phyloP scores from a whole-genome alignment of 2,113 vertebrate species.

The Harpagus bidentatus region DNA sequence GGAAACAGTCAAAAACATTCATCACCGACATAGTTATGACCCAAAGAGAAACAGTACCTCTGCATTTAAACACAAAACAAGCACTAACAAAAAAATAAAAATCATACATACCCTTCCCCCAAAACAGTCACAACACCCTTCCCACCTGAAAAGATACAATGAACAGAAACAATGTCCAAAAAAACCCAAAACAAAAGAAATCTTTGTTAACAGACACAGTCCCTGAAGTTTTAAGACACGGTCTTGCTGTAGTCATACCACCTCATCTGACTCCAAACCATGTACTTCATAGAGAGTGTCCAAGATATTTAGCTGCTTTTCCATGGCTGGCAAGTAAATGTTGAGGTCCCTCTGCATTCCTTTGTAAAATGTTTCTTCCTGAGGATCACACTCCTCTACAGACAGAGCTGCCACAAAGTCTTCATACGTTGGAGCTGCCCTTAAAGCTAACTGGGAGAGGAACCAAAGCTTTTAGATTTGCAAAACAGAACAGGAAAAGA shows the following conservation, averaged over 20 bases:
- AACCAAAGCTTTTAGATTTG: conserved; percentile 1
- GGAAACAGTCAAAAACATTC: not conserved
- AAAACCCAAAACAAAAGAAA: not conserved
- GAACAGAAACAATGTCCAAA: conserved; percentile 32
- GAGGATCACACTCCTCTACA: conserved; percentile 81
- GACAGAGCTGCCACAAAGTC: conserved; percentile 89
- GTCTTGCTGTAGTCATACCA: conserved; percentile 81
- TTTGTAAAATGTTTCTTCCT: conserved; percentile 80
- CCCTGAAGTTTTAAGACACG: conserved; percentile 64
- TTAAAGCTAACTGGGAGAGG: conserved; percentile 86
- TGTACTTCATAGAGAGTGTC: conserved; percentile 91
- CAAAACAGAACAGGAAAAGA: not conserved
- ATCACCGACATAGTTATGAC: not conserved
- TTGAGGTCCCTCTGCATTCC: conserved; percentile 89
- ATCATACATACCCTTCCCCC: not conserved
- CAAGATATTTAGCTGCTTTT: conserved; percentile 88
- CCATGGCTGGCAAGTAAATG: conserved; percentile 93
- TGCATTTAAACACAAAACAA: conserved; percentile 55
- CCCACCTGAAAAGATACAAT: not conserved
- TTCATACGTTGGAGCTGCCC: conserved; percentile 90
- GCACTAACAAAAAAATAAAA: not conserved
- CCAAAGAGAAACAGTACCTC: conserved; percentile 63
- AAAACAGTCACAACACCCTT: conserved; percentile 19
- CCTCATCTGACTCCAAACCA: conserved; percentile 93
- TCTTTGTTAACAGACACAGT: conserved; percentile 54